phyloP scores from a whole-genome alignment of 2,888 invertebrate genomes.

The Morpho achilles region DNA sequence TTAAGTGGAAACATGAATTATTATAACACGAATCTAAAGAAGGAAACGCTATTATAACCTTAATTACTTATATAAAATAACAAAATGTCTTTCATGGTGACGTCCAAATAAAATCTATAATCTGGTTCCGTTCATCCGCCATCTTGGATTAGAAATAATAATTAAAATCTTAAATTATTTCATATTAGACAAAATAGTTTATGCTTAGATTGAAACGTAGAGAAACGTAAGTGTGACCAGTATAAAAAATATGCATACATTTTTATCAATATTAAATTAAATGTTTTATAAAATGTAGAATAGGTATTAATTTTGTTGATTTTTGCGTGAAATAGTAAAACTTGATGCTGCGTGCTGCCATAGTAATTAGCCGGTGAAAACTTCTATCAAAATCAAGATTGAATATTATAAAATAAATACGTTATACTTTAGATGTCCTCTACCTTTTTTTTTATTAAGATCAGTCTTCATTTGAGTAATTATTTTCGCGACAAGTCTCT shows the following conservation, averaged over 20 bases:
- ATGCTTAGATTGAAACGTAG: neutral
- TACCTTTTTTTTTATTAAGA: too few relatives aligned
- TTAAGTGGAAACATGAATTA: conserved; percentile 78
- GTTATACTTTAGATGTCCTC: too few relatives aligned
- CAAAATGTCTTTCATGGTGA: conserved; percentile 73
- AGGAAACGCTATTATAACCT: conserved; percentile 76
- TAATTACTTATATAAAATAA: conserved; percentile 75
- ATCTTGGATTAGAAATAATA: conserved; percentile 18
- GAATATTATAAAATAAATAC: too few relatives aligned
- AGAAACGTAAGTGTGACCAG: conserved; percentile 17
- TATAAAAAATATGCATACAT: conserved; percentile 2
- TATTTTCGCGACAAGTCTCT: too few relatives aligned
- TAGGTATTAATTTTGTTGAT: too few relatives aligned
- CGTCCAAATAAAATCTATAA: conserved; percentile 35
- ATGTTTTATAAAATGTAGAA: too few relatives aligned
- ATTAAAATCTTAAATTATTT: conserved; percentile 8
- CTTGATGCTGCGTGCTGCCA: too few relatives aligned
- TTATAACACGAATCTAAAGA: conserved; percentile 79
- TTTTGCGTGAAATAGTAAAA: too few relatives aligned
- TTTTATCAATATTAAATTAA: too few relatives aligned
- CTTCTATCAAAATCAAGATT: too few relatives aligned
- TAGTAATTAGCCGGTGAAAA: too few relatives aligned
- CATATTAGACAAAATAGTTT: conserved; percentile 1
- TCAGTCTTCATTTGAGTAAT: too few relatives aligned
- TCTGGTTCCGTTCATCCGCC: neutral